phyloP scores from a whole-genome alignment of 2,113 vertebrate species.

The Hippocampus mohnikei region DNA sequence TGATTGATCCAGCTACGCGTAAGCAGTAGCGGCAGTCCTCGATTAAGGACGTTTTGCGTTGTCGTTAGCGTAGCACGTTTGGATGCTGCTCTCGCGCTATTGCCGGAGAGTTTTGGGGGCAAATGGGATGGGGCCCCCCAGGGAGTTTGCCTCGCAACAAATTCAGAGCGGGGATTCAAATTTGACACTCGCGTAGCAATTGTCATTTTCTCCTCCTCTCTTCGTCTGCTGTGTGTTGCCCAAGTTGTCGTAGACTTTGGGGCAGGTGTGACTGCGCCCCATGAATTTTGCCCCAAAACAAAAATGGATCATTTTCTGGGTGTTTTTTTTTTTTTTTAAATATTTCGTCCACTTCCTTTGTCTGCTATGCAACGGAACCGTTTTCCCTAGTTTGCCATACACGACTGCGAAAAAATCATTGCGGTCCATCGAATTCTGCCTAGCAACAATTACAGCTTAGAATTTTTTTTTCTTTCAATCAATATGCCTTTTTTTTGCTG shows the following conservation, averaged over 20 bases:
- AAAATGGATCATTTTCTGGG: too few relatives aligned
- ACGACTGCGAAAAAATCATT: too few relatives aligned
- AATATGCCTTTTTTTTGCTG: too few relatives aligned
- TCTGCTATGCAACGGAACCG: too few relatives aligned
- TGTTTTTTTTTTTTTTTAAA: too few relatives aligned
- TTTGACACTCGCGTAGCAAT: background rate
- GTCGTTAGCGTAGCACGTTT: slow-evolving; percentile 15
- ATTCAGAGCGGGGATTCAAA: background rate
- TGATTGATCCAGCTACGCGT: slow-evolving; percentile 59
- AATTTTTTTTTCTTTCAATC: too few relatives aligned
- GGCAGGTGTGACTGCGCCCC: background rate
- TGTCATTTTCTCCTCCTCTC: background rate
- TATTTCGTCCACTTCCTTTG: too few relatives aligned
- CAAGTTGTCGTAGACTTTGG: background rate
- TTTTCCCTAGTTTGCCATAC: too few relatives aligned
- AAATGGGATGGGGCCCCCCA: background rate
- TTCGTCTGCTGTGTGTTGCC: background rate
- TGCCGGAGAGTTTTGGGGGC: background rate
- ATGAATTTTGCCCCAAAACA: too few relatives aligned
- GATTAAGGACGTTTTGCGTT: slow-evolving; percentile 36
- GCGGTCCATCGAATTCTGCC: too few relatives aligned
- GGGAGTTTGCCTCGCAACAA: too few relatives aligned
- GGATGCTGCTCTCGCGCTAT: background rate
- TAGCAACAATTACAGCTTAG: too few relatives aligned
- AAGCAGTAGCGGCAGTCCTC: slow-evolving; percentile 16